Evolutionary conservation across 1,140 invertebrate genomes (phyloP).

Genomic region (Cyphomyrmex costatus): DNA sequence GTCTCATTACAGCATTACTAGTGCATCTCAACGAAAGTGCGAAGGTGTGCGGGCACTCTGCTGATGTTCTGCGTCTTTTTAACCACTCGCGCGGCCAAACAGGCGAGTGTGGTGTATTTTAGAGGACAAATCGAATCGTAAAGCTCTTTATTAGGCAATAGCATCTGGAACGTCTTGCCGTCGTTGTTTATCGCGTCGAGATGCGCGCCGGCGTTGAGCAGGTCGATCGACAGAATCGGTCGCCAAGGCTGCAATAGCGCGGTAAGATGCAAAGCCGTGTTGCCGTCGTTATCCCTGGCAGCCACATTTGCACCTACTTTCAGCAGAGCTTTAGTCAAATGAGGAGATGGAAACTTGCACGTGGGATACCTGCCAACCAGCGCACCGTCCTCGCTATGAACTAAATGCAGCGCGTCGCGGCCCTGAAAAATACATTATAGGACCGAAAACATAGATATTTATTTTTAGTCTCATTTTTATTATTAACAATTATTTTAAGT

Average conservation of each 20-base stretch:
- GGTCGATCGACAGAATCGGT: slow-evolving; percentile 89
- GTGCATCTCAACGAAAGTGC: slow-evolving; percentile 87
- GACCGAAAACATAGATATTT: not conserved
- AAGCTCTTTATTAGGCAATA: slow-evolving; percentile 89
- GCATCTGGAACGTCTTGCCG: slow-evolving; percentile 91
- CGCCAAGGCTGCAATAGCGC: slow-evolving; percentile 89
- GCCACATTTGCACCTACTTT: slow-evolving; percentile 94
- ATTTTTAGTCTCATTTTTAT: not conserved
- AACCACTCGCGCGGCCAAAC: slow-evolving; percentile 93
- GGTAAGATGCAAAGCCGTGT: slow-evolving; percentile 94
- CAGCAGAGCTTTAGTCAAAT: slow-evolving; percentile 92
- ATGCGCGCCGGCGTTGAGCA: slow-evolving; percentile 94
- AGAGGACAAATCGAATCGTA: slow-evolving; percentile 92
- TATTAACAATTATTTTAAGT: not conserved
- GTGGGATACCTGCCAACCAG: slow-evolving; percentile 91
- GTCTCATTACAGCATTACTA: slow-evolving; percentile 75
- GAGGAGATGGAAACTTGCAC: slow-evolving; percentile 91
- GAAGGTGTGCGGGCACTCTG: slow-evolving; percentile 88
- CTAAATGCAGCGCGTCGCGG: slow-evolving; percentile 94
- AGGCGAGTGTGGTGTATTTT: slow-evolving; percentile 93
- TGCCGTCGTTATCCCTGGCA: slow-evolving; percentile 91
- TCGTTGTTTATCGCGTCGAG: slow-evolving; percentile 94
- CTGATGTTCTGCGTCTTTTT: slow-evolving; percentile 83
- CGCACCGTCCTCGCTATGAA: slow-evolving; percentile 89
- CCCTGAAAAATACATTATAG: slow-evolving; percentile 87